Percentiles rank a stretch among this genome's conserved stretches.
Evolutionary conservation across 2,113 vertebrate species (phyloP).

Genomic region (Aegotheles bennettii): DNA sequence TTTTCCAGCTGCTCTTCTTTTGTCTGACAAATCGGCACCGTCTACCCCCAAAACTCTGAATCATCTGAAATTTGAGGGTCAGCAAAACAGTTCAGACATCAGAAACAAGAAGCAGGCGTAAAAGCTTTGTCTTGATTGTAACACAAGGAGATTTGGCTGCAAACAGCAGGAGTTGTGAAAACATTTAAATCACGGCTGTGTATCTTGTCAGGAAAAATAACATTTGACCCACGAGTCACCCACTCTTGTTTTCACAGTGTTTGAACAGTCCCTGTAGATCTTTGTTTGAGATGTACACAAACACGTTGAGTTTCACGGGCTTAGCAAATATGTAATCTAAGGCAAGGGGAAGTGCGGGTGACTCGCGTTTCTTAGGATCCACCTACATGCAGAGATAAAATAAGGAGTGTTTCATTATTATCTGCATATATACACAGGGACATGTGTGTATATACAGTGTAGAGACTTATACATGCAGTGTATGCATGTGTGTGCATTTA

Average conservation of each 20-base stretch:
- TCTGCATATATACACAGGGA: not conserved
- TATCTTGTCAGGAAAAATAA: not conserved
- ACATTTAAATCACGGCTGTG: not conserved
- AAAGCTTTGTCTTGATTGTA: not conserved
- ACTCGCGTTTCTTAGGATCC: not conserved
- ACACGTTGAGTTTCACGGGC: not conserved
- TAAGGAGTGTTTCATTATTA: not conserved
- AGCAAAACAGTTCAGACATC: not conserved
- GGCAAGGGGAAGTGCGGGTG: not conserved
- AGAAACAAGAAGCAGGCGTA: not conserved
- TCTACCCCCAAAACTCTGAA: not conserved
- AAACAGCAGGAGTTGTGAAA: conserved; percentile 23
- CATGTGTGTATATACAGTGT: no score
- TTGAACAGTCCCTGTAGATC: not conserved
- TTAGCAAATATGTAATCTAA: not conserved
- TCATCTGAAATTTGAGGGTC: not conserved
- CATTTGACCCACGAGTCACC: conserved; percentile 6
- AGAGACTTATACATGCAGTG: not conserved
- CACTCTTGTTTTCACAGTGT: not conserved
- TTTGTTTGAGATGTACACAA: conserved; percentile 25
- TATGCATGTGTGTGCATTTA: not conserved
- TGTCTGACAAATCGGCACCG: not conserved
- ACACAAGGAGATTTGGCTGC: not conserved
- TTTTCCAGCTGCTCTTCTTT: not conserved
- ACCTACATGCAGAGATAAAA: not conserved